Percentiles rank a stretch among this genome's conserved stretches.
Evolutionary conservation across 1,140 invertebrate species (phyloP).

Genomic region (Zophobas morio): DNA sequence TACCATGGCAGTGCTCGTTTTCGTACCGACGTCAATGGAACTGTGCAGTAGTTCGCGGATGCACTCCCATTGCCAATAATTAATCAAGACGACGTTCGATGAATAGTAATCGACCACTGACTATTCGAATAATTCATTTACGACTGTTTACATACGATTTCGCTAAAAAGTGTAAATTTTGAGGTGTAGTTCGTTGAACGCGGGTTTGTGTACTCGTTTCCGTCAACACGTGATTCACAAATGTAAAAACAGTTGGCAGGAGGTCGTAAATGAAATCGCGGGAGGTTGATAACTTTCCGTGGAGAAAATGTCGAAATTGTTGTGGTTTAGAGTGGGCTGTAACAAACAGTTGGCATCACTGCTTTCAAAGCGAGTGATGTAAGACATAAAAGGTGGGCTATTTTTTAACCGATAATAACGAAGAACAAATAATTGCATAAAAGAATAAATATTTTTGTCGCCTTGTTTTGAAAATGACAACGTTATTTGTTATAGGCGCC

Average conservation of each 20-base stretch:
- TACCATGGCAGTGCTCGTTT: not conserved
- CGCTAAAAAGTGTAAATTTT: not conserved
- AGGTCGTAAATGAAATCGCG: not conserved
- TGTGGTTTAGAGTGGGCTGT: too few species aligned
- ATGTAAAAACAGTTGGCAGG: slow-evolving; percentile 11
- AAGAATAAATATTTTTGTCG: too few species aligned
- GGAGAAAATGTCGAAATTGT: too few species aligned
- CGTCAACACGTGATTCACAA: slow-evolving; percentile 19
- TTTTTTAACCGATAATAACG: too few species aligned
- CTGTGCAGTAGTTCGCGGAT: not conserved
- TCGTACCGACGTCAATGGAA: slow-evolving; percentile 2
- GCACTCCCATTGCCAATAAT: not conserved
- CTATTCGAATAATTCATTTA: slow-evolving; percentile 1
- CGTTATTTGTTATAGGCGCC: too few species aligned
- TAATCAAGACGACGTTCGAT: not conserved
- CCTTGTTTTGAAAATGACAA: too few species aligned
- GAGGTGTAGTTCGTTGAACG: slow-evolving; percentile 11
- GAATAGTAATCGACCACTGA: not conserved
- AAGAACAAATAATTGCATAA: too few species aligned
- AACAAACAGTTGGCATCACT: too few species aligned
- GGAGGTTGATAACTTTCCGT: not conserved
- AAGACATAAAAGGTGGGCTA: too few species aligned
- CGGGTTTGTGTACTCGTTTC: not conserved
- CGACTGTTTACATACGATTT: not conserved
- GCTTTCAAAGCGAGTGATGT: too few species aligned